Percentiles rank a stretch among this genome's conserved stretches.
Conservation (phyloP, 2,888 invertebrate genomes). For the Gandaritis pyraliata region DNA sequence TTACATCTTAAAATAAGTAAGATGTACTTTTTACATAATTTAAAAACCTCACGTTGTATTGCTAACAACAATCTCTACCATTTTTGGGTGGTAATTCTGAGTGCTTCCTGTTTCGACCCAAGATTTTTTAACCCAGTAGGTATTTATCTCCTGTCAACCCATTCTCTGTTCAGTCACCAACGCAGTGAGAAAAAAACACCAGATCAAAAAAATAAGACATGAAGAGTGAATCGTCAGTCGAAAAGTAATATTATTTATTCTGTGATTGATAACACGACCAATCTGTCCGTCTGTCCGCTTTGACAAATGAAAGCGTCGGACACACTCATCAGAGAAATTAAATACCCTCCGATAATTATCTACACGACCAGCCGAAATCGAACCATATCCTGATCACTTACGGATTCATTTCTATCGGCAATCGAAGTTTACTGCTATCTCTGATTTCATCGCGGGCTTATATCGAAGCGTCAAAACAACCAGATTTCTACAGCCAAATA, state of each 20-base stretch:
- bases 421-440: constrained; percentile 41
- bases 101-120: too few relatives aligned
- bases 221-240: constrained; percentile 2
- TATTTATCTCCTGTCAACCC: too few relatives aligned
- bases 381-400: constrained; percentile 44
- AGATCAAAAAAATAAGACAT: background rate
- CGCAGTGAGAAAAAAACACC: too few relatives aligned
- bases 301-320: constrained; percentile 62
- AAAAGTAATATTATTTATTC: constrained; percentile 6
- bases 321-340: constrained; percentile 50
- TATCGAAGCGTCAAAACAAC: constrained; percentile 33
- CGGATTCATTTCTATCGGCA: constrained; percentile 48
- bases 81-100: too few relatives aligned
- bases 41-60: too few relatives aligned
- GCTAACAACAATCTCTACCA: too few relatives aligned
- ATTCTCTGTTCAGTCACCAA: too few relatives aligned
- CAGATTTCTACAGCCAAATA: constrained; percentile 2
- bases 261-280: constrained; percentile 47
- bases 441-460: constrained; percentile 38
- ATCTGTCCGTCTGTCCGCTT: constrained; percentile 51
- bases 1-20: too few relatives aligned
- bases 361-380: constrained; percentile 46
- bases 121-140: too few relatives aligned
- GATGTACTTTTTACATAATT: too few relatives aligned
- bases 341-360: constrained; percentile 62